Base-by-base conservation (phyloP, 2,113 vertebrate species). In the Oenanthe melanoleuca region DNA sequence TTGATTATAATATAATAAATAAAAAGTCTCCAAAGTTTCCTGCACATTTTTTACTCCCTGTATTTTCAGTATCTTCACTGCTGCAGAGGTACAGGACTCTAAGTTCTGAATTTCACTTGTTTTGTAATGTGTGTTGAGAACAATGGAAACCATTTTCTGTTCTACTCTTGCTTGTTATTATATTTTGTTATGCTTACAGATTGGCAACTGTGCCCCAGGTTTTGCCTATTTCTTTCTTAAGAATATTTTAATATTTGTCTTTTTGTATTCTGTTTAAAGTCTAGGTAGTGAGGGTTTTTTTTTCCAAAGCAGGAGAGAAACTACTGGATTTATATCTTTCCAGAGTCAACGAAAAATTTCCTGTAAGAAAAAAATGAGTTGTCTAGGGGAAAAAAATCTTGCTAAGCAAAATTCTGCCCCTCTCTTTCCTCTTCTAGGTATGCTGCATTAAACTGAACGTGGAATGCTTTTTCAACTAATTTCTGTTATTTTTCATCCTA, bases 401-500 rank as follows among this genome's bases (percentile, higher is more conserved):
- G 84, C 92, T 95, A 86, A 92, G 86, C 88, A 80, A 83, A 94
- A 95, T 81, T 74, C 69, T 82, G 33, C 52, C 33, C 57, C 38
- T 94, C 70, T 89, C 55, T 59, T 88, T 74, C 42, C 53, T 94
- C 59, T 83, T 34, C 65, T 65, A 88, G 92, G 71, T 61, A 52
- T 61, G 31, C 57, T 50, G 3, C 67, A 72, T 83, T 84, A 82
- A 95, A 93, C 72, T 93, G 86, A 78, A 82, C 1, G 0, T 90
- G 70, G 86, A 59, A 88, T 91, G 79, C 84, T 91, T 96, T 96
- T 94, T 28, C 65, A 75, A 47, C 86, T 97, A 80, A 96, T 95
- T 97, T 92, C 95, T 92, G 74, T 94, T 97, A 66, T 94, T 96
- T 95, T 93, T 96, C 73, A 55, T 97, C 33, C 95, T 89, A 91